A percentile compares a stretch with the other conserved stretches of the same genome.
Evolutionary conservation across 1,140 invertebrate genomes (phyloP).

Genomic region (Oedothorax gibbosus): DNA sequence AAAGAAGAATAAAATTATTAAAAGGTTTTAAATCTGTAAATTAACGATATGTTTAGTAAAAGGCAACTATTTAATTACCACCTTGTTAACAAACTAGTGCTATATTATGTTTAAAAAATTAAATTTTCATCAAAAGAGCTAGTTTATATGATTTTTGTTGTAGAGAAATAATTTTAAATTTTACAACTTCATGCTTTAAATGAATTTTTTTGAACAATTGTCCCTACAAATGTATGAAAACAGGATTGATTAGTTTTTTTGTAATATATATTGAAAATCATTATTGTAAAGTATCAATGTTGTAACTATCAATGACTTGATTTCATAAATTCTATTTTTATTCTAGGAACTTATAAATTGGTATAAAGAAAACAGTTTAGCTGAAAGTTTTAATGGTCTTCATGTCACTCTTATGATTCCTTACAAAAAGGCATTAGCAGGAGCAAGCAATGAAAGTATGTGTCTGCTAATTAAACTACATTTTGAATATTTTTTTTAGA

Average conservation of each 20-base stretch:
- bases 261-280: not conserved
- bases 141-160: too few species aligned
- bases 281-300: not conserved
- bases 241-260: not conserved
- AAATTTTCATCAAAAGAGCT: too few species aligned
- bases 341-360: slow-evolving; percentile 82
- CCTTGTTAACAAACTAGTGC: too few species aligned
- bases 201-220: too few species aligned
- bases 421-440: slow-evolving; percentile 65
- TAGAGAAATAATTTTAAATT: too few species aligned
- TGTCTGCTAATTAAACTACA: not conserved
- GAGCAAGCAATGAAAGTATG: slow-evolving; percentile 47
- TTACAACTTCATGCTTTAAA: too few species aligned
- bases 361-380: slow-evolving; percentile 88
- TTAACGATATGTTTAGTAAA: too few species aligned
- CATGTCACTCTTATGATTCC: slow-evolving; percentile 68
- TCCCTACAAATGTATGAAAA: not conserved
- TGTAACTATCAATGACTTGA: not conserved
- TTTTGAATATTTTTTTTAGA: not conserved
- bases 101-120: too few species aligned
- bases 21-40: too few species aligned
- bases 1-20: too few species aligned
- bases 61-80: too few species aligned
- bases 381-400: slow-evolving; percentile 84
- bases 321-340: not conserved